phyloP scores from a whole-genome alignment of 2,888 invertebrate species.

The Keiferia lycopersicella region DNA sequence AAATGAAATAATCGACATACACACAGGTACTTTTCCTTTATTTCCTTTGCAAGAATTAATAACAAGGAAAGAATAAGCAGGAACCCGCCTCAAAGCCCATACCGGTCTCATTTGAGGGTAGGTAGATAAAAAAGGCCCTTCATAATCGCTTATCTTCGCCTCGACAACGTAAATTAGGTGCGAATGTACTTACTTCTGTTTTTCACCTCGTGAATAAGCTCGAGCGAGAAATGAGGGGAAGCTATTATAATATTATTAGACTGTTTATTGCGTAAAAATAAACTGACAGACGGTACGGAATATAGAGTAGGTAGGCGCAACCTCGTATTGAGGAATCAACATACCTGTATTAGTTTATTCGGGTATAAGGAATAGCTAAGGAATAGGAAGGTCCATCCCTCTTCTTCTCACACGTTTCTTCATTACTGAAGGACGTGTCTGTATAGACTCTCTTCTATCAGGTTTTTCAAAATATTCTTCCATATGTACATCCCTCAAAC shows the following conservation, averaged over 20 bases:
- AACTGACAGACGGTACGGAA: neutral
- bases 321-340: no score
- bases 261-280: neutral
- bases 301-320: neutral
- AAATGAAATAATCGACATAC: no score
- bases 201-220: neutral
- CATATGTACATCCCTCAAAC: no score
- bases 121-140: conserved; percentile 39
- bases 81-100: neutral
- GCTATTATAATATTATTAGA: neutral
- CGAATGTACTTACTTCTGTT: conserved; percentile 13
- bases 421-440: no score
- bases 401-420: no score
- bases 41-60: no score
- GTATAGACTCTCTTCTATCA: no score
- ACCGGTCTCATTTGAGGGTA: conserved; percentile 26
- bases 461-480: no score
- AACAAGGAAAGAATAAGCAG: no score
- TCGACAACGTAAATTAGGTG: conserved; percentile 45
- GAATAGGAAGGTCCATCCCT: no score
- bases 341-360: neutral
- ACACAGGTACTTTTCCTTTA: no score
- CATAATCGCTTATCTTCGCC: conserved; percentile 44
- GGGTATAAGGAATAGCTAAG: no score
- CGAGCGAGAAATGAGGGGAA: neutral